Percentiles rank a stretch among this genome's conserved stretches.
These are phyloP conservation scores for Porites lobata DNA, from an alignment of 92 coral and sea anemone genomes.

Conservation along the genomic window DNA sequence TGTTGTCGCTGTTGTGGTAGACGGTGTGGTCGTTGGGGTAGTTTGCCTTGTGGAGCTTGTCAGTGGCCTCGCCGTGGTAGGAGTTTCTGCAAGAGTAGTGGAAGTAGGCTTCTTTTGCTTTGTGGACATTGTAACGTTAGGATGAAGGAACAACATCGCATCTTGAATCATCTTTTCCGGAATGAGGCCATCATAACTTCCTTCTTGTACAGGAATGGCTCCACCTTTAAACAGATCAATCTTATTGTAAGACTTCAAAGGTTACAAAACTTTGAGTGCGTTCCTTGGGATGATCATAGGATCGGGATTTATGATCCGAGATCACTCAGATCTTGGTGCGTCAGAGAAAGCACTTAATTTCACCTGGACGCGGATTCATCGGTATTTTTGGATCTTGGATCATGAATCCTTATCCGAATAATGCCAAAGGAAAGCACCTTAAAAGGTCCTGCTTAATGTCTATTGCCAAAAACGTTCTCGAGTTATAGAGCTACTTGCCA, in stretches of 20 bases:
- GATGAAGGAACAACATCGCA: constrained; percentile 50
- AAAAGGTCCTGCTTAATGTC: no score
- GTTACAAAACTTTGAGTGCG: no score
- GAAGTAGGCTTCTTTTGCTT: constrained; percentile 38
- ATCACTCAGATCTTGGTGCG: no score
- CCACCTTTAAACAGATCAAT: constrained; percentile 56
- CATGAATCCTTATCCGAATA: no score
- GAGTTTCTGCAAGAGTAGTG: constrained; percentile 17
- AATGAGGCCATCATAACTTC: constrained; percentile 84
- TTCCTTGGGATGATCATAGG: no score
- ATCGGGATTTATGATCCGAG: no score
- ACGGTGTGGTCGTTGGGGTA: constrained; percentile 17
- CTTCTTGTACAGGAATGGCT: constrained; percentile 84
- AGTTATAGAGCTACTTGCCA: no score
- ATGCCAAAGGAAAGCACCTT: no score
- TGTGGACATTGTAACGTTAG: constrained; percentile 15
- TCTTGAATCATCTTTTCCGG: constrained; percentile 81
- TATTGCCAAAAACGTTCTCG: no score
- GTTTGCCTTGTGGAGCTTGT: constrained; percentile 12
- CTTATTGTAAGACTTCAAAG: neutral
- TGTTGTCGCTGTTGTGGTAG: constrained; percentile 29
- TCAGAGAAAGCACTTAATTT: no score
- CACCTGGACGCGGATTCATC: no score
- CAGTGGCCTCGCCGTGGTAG: constrained; percentile 36
- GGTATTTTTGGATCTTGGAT: no score